phyloP scores from a whole-genome alignment of 1,140 invertebrate species.

The Gonatopus flavifemur region DNA sequence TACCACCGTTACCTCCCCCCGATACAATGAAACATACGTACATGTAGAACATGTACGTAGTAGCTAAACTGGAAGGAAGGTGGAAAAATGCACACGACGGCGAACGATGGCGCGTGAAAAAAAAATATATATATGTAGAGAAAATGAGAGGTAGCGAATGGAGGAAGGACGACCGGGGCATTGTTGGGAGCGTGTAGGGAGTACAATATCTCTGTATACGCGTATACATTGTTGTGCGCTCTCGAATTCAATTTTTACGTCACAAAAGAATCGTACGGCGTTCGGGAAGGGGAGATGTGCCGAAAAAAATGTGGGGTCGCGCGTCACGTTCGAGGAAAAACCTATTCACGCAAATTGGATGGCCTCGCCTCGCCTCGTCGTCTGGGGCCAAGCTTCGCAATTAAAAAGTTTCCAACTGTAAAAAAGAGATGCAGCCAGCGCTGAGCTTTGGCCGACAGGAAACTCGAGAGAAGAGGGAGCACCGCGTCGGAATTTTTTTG shows the following conservation, averaged over 20 bases:
- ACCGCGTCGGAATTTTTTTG: no score
- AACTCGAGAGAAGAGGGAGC: no score
- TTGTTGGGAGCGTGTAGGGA: no score
- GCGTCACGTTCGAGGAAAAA: conserved; percentile 46
- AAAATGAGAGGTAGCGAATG: neutral
- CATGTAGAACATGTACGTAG: no score
- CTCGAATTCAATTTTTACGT: conserved; percentile 33
- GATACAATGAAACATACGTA: no score
- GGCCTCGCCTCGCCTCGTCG: conserved; percentile 36
- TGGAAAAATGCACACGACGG: neutral
- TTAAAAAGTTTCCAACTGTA: conserved; percentile 53
- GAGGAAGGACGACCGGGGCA: conserved; percentile 1
- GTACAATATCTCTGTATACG: no score
- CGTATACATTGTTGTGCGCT: neutral
- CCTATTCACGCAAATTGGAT: conserved; percentile 55
- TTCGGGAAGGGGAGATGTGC: neutral
- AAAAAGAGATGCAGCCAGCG: conserved; percentile 15
- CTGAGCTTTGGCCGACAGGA: conserved; percentile 12
- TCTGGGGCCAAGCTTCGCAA: conserved; percentile 44
- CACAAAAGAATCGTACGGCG: conserved; percentile 29
- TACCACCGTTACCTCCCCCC: no score
- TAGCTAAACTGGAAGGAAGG: no score
- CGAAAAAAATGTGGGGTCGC: conserved; percentile 12
- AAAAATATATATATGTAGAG: no score
- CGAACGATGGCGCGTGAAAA: no score